A percentile compares a stretch with the other conserved stretches of the same genome.
Conservation (phyloP, 2,797 vertebrate species). For the Sparidentex hasta region DNA sequence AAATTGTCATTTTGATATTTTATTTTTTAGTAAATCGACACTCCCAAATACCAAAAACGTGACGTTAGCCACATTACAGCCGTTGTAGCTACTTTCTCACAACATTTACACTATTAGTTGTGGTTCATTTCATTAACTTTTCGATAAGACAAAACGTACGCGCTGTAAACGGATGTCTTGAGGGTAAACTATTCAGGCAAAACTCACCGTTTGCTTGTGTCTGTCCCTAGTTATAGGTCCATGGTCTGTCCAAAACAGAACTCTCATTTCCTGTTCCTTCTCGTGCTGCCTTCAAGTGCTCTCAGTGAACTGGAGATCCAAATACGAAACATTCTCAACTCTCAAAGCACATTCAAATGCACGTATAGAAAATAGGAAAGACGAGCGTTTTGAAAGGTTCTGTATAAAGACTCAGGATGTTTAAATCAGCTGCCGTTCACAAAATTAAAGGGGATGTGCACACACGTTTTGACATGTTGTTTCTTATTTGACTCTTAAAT, state of each 20-base stretch:
- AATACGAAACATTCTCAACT: background rate
- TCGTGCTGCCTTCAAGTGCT: conserved; percentile 55
- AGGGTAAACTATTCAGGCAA: background rate
- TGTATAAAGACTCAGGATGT: rapidly evolving
- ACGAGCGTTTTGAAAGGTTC: too few species aligned
- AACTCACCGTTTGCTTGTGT: conserved; percentile 67
- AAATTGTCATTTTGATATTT: background rate
- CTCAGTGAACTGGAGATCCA: conserved; percentile 6
- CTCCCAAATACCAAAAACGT: too few species aligned
- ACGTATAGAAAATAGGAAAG: background rate
- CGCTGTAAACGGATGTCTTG: rapidly evolving
- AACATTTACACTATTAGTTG: rapidly evolving
- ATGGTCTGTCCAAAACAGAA: conserved; percentile 2
- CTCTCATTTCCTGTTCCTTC: conserved; percentile 63
- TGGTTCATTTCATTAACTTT: background rate
- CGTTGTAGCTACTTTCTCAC: background rate
- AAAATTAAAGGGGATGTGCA: too few species aligned
- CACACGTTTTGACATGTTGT: too few species aligned
- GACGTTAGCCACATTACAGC: background rate
- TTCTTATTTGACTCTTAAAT: background rate
- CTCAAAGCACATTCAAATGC: background rate
- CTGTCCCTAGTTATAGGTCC: background rate
- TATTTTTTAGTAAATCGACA: background rate
- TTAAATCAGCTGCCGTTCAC: rapidly evolving
- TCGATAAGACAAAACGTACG: background rate